Evolutionary conservation across 2,113 vertebrate species (phyloP).

Genomic region (Suncus etruscus): DNA sequence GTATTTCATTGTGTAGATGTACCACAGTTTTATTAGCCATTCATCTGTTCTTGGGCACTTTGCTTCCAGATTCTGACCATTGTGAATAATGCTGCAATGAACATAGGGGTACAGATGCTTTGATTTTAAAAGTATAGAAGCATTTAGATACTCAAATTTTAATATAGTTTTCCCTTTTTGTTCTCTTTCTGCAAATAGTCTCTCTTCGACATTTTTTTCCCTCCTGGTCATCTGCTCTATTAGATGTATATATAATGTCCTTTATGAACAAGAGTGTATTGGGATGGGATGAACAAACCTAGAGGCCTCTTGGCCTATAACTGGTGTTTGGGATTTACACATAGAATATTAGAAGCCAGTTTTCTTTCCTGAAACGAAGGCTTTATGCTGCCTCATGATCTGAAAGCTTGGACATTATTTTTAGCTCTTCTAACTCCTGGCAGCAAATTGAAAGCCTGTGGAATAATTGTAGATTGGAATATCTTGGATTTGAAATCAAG

Average conservation of each 20-base stretch:
- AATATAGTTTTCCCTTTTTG: not conserved
- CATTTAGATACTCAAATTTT: not conserved
- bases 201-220: not conserved
- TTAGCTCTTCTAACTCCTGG: conserved; percentile 63
- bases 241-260: not conserved
- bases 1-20: too few relatives aligned
- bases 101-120: too few relatives aligned
- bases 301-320: not conserved
- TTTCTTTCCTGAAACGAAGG: not conserved
- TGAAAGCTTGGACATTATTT: conserved; percentile 67
- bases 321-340: conserved; percentile 11
- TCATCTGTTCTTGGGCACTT: too few relatives aligned
- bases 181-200: not conserved
- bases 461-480: conserved; percentile 38
- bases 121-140: too few relatives aligned
- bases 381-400: conserved; percentile 10
- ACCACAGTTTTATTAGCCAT: too few relatives aligned
- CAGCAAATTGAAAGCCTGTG: conserved; percentile 38
- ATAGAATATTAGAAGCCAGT: not conserved
- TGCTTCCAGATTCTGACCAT: too few relatives aligned
- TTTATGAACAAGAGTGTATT: not conserved
- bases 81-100: too few relatives aligned
- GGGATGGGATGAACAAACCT: not conserved
- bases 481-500: conserved; percentile 61
- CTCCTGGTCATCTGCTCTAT: not conserved